Percentiles rank a stretch among this genome's conserved stretches.
phyloP scores from a whole-genome alignment of 1,140 invertebrate species.

The Bilobella aurantiaca region DNA sequence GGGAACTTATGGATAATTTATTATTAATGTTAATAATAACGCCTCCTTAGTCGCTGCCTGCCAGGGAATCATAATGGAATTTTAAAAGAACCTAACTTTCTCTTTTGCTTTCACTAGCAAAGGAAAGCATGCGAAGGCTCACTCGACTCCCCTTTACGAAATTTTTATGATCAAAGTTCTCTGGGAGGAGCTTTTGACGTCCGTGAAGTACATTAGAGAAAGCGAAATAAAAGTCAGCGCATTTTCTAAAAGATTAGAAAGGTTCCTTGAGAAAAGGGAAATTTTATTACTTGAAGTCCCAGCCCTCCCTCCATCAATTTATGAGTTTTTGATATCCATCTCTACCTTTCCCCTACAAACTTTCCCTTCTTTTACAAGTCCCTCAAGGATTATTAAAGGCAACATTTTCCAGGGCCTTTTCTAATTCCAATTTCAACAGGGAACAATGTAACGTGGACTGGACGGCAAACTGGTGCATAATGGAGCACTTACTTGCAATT shows the following conservation, averaged over 20 bases:
- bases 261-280: not conserved
- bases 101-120: not conserved
- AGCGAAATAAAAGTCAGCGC: not conserved
- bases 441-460: no score
- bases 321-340: constrained; percentile 5
- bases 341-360: not conserved
- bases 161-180: not conserved
- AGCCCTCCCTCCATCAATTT: not conserved
- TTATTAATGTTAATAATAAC: not conserved
- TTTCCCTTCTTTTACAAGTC: not conserved
- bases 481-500: no score
- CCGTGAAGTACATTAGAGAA: not conserved
- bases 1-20: no score
- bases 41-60: not conserved
- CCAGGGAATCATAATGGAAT: not conserved
- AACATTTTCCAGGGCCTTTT: no score
- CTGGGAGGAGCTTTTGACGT: not conserved
- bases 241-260: not conserved
- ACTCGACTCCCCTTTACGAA: not conserved
- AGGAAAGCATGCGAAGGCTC: no score
- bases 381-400: not conserved
- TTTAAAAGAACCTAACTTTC: not conserved
- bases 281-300: not conserved
- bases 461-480: no score
- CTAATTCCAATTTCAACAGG: no score